phyloP scores from a whole-genome alignment of 2,113 vertebrate genomes.

The Oceanodroma tethys region DNA sequence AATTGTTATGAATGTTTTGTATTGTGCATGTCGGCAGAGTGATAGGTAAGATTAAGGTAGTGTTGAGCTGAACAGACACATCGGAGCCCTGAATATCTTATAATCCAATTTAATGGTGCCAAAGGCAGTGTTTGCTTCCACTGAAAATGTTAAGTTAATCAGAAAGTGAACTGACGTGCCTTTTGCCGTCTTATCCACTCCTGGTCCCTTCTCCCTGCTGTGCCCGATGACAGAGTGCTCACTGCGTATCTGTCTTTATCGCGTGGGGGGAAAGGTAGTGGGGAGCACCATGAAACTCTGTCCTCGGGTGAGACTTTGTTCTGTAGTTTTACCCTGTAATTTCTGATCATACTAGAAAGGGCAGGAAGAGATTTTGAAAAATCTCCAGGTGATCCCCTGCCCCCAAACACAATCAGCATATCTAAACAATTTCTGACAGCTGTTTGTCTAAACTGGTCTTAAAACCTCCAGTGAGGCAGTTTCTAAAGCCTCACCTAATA shows the following conservation, averaged over 20 bases:
- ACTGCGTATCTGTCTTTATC: background rate
- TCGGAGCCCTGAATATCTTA: background rate
- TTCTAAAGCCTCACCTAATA: background rate
- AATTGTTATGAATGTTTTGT: background rate
- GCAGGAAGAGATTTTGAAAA: background rate
- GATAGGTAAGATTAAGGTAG: background rate
- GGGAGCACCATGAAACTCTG: background rate
- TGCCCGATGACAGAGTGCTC: background rate
- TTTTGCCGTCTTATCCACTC: background rate
- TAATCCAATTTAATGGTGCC: background rate
- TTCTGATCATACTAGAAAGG: background rate
- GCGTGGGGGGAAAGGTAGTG: background rate
- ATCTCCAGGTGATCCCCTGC: background rate
- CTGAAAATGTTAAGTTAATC: background rate
- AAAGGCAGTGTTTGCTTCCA: background rate
- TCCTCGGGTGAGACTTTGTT: background rate
- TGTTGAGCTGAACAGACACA: background rate
- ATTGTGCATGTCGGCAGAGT: background rate
- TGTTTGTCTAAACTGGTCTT: background rate
- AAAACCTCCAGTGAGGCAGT: background rate
- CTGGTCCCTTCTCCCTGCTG: background rate
- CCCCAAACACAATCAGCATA: background rate
- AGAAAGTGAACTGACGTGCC: background rate
- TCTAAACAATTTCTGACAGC: background rate
- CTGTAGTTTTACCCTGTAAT: background rate